phyloP scores from a whole-genome alignment of 1,140 invertebrate species.

The Scaptodrosophila lebanonensis region DNA sequence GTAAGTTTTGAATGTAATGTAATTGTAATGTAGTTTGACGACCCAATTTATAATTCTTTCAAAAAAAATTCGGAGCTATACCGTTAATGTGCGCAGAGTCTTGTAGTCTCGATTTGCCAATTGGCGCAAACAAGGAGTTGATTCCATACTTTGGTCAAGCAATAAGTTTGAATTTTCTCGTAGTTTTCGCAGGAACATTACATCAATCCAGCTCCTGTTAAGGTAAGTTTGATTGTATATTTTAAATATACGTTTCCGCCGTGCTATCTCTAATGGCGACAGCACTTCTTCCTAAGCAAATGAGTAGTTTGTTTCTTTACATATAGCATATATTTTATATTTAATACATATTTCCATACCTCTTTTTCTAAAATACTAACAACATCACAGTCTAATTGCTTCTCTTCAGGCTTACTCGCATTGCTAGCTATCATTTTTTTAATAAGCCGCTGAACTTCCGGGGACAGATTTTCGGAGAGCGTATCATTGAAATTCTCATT shows the following conservation, averaged over 20 bases:
- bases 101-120: conserved; percentile 39
- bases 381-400: conserved; percentile 54
- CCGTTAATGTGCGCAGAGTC: conserved; percentile 29
- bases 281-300: conserved; percentile 33
- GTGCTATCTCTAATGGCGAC: conserved; percentile 50
- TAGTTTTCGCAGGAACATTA: conserved; percentile 46
- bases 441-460: conserved; percentile 37
- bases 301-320: neutral
- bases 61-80: conserved; percentile 2
- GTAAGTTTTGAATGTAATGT: no score
- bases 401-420: conserved; percentile 6
- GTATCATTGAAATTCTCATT: conserved; percentile 42
- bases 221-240: conserved; percentile 64
- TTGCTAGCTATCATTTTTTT: conserved; percentile 7
- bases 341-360: conserved; percentile 13
- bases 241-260: conserved; percentile 44
- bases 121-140: conserved; percentile 20
- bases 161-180: conserved; percentile 39
- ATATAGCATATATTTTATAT: neutral
- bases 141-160: conserved; percentile 21
- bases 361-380: conserved; percentile 56
- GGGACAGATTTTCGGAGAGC: conserved; percentile 21
- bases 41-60: neutral
- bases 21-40: no score
- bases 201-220: conserved; percentile 50